Conservation (phyloP, 1,140 invertebrate genomes). For the Cherax destructor region DNA sequence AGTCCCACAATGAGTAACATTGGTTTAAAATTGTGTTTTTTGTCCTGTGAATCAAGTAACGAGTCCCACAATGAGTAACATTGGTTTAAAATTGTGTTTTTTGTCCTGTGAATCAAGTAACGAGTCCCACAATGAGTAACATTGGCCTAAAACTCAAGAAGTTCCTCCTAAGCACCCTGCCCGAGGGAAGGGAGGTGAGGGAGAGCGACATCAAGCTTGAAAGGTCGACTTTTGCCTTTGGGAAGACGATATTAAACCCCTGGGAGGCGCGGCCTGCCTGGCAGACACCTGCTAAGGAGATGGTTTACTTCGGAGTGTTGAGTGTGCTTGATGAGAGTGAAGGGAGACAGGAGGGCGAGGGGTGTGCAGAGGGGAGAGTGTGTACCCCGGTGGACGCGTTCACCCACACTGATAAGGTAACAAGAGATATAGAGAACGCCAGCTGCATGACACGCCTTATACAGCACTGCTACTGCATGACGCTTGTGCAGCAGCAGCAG, state of each 20-base stretch:
- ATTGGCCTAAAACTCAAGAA: neutral
- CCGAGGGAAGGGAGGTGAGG: neutral
- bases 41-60: too few species aligned
- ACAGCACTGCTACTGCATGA: neutral
- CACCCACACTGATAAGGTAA: constrained; percentile 1
- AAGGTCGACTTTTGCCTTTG: neutral
- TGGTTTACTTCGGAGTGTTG: neutral
- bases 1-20: too few species aligned
- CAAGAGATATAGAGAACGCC: neutral
- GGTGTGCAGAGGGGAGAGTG: neutral
- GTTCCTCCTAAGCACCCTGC: neutral
- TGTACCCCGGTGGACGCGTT: neutral
- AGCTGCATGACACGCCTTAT: neutral
- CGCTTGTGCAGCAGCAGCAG: neutral
- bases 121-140: neutral
- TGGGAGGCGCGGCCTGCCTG: neutral
- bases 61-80: too few species aligned
- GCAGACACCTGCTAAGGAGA: neutral
- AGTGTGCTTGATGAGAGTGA: neutral
- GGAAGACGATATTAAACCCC: neutral
- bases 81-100: too few species aligned
- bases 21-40: too few species aligned
- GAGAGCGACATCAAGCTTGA: neutral
- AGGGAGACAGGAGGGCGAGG: neutral
- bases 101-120: too few species aligned